Percentiles rank a stretch among this genome's conserved stretches.
Conservation (phyloP, 2,113 vertebrate genomes). For the cattle (Bos taurus) region DNA sequence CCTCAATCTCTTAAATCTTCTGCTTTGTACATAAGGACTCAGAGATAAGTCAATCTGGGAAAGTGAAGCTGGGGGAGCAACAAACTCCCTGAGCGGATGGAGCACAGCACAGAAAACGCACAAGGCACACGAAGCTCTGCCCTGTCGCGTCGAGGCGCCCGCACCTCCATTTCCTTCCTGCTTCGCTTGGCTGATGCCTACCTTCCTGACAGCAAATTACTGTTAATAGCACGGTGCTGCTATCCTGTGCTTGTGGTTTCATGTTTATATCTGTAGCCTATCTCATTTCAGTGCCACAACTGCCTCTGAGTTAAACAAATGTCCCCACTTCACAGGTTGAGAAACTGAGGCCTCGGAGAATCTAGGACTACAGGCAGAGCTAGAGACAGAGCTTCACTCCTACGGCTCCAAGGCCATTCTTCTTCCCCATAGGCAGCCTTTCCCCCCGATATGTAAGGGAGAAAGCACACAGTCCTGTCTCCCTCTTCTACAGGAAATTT, state of each 20-base stretch:
- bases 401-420: background rate
- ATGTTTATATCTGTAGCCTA: background rate
- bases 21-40: background rate
- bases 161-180: background rate
- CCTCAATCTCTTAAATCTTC: background rate
- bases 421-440: background rate
- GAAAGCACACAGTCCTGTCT: background rate
- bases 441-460: background rate
- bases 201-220: background rate
- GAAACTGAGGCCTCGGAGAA: background rate
- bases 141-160: fast-evolving
- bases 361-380: background rate
- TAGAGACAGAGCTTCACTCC: background rate
- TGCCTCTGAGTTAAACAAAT: background rate
- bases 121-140: background rate
- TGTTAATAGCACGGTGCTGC: background rate
- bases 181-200: background rate
- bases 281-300: background rate
- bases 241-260: background rate
- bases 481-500: background rate
- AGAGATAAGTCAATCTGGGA: background rate
- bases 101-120: background rate
- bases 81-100: background rate
- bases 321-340: background rate
- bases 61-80: background rate